phyloP scores from a whole-genome alignment of 2,888 invertebrate genomes.

The Branchellion lobata region DNA sequence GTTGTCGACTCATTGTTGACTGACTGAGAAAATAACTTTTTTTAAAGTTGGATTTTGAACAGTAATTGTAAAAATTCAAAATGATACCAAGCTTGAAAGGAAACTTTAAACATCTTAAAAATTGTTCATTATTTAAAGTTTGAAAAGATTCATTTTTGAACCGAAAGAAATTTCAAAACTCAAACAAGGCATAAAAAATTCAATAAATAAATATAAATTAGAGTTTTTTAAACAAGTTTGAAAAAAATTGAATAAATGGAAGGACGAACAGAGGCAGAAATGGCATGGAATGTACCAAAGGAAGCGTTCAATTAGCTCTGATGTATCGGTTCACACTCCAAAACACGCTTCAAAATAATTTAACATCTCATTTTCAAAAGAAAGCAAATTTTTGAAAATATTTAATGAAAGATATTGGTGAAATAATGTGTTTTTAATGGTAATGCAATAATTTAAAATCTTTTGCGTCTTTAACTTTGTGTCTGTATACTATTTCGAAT shows the following conservation, averaged over 20 bases:
- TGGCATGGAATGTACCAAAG: conserved; percentile 4
- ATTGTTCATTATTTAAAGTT: background rate
- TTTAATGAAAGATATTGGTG: background rate
- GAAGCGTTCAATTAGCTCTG: conserved; percentile 14
- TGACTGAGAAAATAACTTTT: no score
- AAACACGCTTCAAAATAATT: conserved; percentile 15
- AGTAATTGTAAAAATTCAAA: no score
- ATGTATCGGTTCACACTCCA: conserved; percentile 10
- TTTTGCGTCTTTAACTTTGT: no score
- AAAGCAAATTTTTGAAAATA: background rate
- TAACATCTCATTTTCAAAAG: background rate
- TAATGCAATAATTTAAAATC: no score
- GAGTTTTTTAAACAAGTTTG: no score
- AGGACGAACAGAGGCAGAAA: background rate
- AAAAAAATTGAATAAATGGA: background rate
- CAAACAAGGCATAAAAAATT: background rate
- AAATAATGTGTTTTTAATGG: no score
- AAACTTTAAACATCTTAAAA: no score
- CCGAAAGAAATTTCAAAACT: background rate
- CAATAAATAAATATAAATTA: background rate
- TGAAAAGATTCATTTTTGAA: background rate
- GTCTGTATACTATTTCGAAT: no score
- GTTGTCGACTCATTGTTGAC: no score
- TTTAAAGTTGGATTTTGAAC: no score
- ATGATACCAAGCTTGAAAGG: no score